Conservation (phyloP, 2,888 invertebrate genomes). For the Ichneumoninae sp. region DNA sequence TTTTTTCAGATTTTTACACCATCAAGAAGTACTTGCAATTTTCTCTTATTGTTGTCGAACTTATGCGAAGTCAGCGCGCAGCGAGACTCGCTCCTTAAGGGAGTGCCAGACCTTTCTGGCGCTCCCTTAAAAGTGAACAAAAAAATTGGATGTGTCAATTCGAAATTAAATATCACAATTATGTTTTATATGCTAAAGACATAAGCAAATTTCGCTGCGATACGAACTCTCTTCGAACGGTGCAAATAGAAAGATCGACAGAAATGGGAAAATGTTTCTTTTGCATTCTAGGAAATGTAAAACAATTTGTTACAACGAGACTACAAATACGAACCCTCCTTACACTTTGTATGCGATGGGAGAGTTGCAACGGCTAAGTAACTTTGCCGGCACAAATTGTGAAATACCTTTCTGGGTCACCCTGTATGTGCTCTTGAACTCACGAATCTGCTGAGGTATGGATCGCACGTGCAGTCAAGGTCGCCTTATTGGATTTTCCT, state of each 20-base stretch:
- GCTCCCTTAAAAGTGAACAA: too few species aligned
- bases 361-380: not conserved
- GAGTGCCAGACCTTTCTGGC: not conserved
- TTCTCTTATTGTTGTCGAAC: too few species aligned
- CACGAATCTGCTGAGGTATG: constrained; percentile 17
- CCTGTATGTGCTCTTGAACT: not conserved
- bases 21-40: too few species aligned
- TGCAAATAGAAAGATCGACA: too few species aligned
- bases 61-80: too few species aligned
- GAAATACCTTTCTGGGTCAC: not conserved
- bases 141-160: not conserved
- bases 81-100: not conserved
- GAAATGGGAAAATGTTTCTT: not conserved
- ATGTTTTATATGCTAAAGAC: too few species aligned
- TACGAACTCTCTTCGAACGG: too few species aligned
- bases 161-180: too few species aligned
- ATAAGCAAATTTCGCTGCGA: too few species aligned
- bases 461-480: constrained; percentile 30
- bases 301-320: not conserved
- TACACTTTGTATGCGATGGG: not conserved
- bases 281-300: not conserved
- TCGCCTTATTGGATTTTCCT: constrained; percentile 36
- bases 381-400: not conserved
- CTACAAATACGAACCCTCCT: not conserved
- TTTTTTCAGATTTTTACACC: too few species aligned